Evolutionary conservation across 1,140 invertebrate genomes (phyloP).

Genomic region (Caenorhabditis inopinata): DNA sequence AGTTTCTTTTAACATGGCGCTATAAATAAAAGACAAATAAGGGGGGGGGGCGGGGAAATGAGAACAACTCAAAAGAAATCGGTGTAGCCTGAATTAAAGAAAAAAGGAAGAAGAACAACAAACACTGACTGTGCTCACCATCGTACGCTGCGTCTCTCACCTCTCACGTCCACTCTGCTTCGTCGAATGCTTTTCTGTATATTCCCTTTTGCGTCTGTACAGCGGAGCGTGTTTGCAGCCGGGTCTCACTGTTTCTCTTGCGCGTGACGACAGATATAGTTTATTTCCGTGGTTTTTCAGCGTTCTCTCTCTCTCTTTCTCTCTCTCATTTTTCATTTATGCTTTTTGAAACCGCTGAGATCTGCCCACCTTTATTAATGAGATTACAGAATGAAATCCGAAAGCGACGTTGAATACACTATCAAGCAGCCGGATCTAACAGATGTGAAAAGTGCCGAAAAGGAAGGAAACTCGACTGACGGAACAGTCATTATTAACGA

Average conservation of each 20-base stretch:
- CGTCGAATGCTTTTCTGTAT: not conserved
- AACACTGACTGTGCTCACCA: not conserved
- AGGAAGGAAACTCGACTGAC: not conserved
- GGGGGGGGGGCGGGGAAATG: no score
- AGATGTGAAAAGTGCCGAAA: not conserved
- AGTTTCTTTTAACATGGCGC: no score
- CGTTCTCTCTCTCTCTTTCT: not conserved
- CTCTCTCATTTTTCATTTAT: not conserved
- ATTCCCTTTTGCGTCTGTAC: slow-evolving; percentile 14
- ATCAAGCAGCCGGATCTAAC: not conserved
- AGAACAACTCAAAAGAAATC: no score
- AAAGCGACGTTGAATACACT: not conserved
- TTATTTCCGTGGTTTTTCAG: not conserved
- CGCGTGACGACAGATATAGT: not conserved
- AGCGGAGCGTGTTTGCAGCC: not conserved
- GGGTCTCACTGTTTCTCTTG: not conserved
- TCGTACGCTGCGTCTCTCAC: not conserved
- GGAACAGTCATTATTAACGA: no score
- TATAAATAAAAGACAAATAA: no score
- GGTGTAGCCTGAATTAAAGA: not conserved
- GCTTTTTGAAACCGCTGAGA: not conserved
- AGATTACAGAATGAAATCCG: not conserved
- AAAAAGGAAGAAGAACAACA: not conserved
- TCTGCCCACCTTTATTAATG: no score
- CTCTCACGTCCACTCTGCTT: not conserved